A percentile compares a stretch with the other conserved stretches of the same genome.
These are phyloP conservation scores for Rhinoderma darwinii DNA, from an alignment of 2,113 vertebrate species.

Conservation along the genomic window DNA sequence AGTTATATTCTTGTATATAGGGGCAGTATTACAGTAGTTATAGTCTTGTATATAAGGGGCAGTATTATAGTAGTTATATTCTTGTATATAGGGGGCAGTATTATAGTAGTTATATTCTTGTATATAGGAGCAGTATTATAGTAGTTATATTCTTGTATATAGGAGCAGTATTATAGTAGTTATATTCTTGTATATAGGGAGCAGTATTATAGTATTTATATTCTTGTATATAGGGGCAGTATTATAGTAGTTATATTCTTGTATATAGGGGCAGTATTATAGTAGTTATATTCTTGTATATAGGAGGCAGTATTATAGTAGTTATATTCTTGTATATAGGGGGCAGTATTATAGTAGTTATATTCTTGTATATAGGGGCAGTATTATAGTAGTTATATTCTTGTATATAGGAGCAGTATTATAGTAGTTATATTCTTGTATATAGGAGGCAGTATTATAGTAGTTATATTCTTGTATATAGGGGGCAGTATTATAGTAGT, in stretches of 20 bases:
- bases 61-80: no score
- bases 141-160: neutral
- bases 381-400: neutral
- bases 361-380: neutral
- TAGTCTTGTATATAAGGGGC: neutral
- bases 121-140: no score
- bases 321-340: neutral
- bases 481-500: neutral
- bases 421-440: neutral
- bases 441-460: neutral
- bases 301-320: neutral
- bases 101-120: neutral
- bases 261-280: no score
- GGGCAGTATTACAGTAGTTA: neutral
- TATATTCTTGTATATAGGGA: neutral
- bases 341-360: no score
- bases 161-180: neutral
- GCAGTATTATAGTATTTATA: no score
- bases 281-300: neutral
- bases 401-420: no score
- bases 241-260: neutral
- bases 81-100: neutral
- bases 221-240: neutral
- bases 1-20: neutral
- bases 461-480: neutral